A percentile compares a stretch with the other conserved stretches of the same genome.
Conservation (phyloP, 1,140 invertebrate species). For the Belonocnema kinseyi region DNA sequence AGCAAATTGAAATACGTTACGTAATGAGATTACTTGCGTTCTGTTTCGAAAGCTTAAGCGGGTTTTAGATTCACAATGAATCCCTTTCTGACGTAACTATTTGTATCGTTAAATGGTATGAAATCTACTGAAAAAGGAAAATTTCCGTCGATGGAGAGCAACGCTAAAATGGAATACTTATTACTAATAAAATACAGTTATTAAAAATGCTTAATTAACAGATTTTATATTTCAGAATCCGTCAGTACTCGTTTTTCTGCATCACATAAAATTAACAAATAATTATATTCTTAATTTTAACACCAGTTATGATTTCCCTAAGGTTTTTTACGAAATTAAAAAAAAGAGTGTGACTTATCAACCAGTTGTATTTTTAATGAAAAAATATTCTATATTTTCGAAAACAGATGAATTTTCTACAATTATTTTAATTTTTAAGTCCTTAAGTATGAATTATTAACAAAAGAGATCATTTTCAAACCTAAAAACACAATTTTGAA, state of each 20-base stretch:
- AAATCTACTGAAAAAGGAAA: background rate
- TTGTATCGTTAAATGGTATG: background rate
- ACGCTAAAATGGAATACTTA: background rate
- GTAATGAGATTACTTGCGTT: slow-evolving; percentile 4
- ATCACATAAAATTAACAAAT: background rate
- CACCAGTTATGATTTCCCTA: too few species aligned
- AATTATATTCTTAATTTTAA: too few species aligned
- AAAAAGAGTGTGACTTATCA: too few species aligned
- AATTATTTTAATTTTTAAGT: too few species aligned
- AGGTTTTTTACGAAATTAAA: too few species aligned
- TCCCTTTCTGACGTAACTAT: background rate
- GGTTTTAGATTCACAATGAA: background rate
- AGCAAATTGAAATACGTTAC: background rate
- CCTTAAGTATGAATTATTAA: too few species aligned
- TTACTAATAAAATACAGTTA: background rate
- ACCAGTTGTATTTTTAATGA: too few species aligned
- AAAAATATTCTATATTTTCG: too few species aligned
- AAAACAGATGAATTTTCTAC: too few species aligned
- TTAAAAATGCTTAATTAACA: background rate
- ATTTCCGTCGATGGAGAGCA: background rate
- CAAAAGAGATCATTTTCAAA: too few species aligned
- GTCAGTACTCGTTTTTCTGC: background rate
- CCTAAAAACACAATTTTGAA: too few species aligned
- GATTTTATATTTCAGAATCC: background rate
- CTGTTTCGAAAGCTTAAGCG: background rate